Evolutionary conservation across 2,113 vertebrate species (phyloP).

Genomic region (Siniperca chuatsi): DNA sequence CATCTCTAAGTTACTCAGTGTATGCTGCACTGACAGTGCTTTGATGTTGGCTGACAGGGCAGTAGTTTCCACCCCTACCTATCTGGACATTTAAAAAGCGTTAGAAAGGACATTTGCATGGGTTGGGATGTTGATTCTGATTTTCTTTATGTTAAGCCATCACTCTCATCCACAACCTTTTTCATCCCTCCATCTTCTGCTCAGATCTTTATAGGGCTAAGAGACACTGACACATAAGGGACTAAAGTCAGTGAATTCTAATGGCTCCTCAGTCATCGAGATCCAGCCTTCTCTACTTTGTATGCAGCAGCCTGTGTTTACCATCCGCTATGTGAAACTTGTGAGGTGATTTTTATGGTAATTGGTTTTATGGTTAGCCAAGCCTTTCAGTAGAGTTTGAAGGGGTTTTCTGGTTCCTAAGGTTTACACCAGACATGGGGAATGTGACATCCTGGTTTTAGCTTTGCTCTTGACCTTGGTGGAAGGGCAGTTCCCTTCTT

Average conservation of each 20-base stretch:
- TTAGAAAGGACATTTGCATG: conserved; percentile 1
- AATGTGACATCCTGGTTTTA: conserved; percentile 45
- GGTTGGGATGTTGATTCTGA: neutral
- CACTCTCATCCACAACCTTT: neutral
- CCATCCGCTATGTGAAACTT: conserved; percentile 34
- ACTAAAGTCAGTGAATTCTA: conserved; percentile 41
- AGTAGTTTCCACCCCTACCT: conserved; percentile 14
- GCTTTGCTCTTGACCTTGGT: conserved; percentile 65
- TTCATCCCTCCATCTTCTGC: neutral
- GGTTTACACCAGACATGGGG: conserved; percentile 30
- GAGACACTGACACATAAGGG: conserved; percentile 28
- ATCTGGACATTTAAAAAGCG: conserved; percentile 30
- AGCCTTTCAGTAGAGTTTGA: conserved; percentile 34
- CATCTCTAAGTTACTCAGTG: conserved; percentile 10
- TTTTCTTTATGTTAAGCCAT: neutral
- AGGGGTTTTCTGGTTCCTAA: conserved; percentile 21
- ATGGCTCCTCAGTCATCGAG: conserved; percentile 24
- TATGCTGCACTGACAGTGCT: conserved; percentile 13
- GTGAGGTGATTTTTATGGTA: conserved; percentile 57
- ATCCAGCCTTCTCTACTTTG: conserved; percentile 33
- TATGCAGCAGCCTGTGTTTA: conserved; percentile 42
- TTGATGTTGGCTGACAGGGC: conserved; percentile 28
- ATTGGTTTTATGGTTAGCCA: conserved; percentile 60
- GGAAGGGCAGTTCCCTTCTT: conserved; percentile 37
- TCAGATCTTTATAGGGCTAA: conserved; percentile 23